Evolutionary conservation across 2,888 invertebrate species (phyloP), one percentile per base, ranked within the genome.

Genomic region (Thymelicus sylvestris): DNA sequence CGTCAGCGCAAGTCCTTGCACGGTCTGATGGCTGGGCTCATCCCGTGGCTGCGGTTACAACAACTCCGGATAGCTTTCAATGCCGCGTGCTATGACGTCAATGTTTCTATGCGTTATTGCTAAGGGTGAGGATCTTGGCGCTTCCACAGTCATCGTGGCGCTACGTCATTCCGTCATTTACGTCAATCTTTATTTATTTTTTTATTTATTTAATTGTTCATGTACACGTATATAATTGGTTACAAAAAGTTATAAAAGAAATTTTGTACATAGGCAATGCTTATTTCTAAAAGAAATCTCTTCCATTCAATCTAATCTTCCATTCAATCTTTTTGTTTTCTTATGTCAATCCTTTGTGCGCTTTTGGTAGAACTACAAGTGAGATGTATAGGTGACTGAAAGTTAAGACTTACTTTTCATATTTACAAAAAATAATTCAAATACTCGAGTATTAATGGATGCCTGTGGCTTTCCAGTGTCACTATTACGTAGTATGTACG

Each of bases 41-140:
- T 88, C 90, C 86, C 86, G 87, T 80, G 89, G 86, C 84, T 93
- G 87, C 81, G 86, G 88, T 90, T 92, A 90, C 91, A 88, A 87
- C 90, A 83, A 87, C 88, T 88, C 81, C 78, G 88, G 88, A 90
- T 88, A 84, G 79, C 83, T 91, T 92, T 91, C 92, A 91, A 87
- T 89, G 92, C 87, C 87, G 79, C 77, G 78, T 78, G 80, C 77
- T 75, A 77, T 85, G 85, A 86, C 83, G 83, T 80, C 62, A 67
- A 67, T 67, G 67, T 67, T 66, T 71, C 57, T 61, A 71, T 63
- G 83, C 81, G 84, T 83, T 86, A 89, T 89, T 86, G 82, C 87
- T 88, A 88, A 83, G 86, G 80, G 83, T 81, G 83, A 77, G 80
- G 79, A 81, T 83, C 61, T 66, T 71, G 44, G 61, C 62, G 47